Base-by-base conservation (phyloP, 2,797 vertebrate species). In the Artibeus lituratus region DNA sequence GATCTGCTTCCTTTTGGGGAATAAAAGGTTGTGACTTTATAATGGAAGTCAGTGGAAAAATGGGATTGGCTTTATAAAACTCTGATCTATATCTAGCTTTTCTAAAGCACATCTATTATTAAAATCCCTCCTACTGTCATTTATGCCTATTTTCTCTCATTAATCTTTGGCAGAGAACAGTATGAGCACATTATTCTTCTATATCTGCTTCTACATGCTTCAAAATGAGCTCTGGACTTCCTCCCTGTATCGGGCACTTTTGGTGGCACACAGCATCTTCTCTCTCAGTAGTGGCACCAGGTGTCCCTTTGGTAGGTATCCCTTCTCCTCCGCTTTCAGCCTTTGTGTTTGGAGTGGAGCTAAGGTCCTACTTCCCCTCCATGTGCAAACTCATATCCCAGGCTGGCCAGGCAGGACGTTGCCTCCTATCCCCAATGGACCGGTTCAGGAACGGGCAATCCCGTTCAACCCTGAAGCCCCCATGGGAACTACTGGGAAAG, bases 41-140 rank as follows among this genome's bases (percentile, higher is more conserved):
- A 53, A 87, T 73, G 82, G 47, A 85, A 90, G 90, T 82, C 4
- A 19, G 51, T 62, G n/a, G 55, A 18, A 39, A 94, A 83, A 91
- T 59, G 44, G 42, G 35, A 47, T 81, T 85, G 85, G 65, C 57
- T 91, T 47, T 74, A 82, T 35, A 70, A 84, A 87, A 90, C 37
- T 90, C 35, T 82, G 42, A 96, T 59, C n/a, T 87, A 29, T 81
- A 76, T 37, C 51, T 84, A 96, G 81, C 49, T 92, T 96, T 92
- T 85, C 88, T 90, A 59, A 96, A 90, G 94, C 47, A 32, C 22
- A 81, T 32, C 32, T 76, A 81, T 78, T 84, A 92, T 37, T 83
- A 83, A 88, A 73, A n/a, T 77, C 47, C 10, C 44, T 83, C 47
- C 47, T 26, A 39, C 62, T 85, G 9, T 37, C 51, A 4, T 81